Conservation (phyloP, 2,113 vertebrate genomes). For the Hemiprocne comata region DNA sequence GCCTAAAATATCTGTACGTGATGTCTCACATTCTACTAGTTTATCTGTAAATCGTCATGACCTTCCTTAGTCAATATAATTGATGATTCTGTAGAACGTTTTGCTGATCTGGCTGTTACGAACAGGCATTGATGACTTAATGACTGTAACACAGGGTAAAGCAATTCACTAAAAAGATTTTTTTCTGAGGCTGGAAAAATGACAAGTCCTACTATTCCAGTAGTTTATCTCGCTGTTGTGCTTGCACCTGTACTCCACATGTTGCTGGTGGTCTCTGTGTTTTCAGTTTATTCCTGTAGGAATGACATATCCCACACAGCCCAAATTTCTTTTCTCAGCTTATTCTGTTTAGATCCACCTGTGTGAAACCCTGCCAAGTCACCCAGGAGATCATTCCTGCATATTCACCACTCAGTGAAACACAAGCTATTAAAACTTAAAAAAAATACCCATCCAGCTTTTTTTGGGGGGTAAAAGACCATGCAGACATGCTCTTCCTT, state of each 20-base stretch:
- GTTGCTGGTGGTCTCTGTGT: not conserved
- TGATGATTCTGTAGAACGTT: not conserved
- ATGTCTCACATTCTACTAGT: not conserved
- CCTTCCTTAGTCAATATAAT: not conserved
- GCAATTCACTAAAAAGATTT: not conserved
- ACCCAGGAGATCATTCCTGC: not conserved
- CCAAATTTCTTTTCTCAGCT: not conserved
- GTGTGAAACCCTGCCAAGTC: not conserved
- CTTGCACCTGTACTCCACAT: not conserved
- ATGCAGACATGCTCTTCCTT: not conserved
- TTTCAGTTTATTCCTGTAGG: not conserved
- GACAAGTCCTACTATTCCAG: not conserved
- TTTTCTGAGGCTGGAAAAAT: not conserved
- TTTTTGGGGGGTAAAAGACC: not conserved
- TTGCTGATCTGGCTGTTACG: not conserved
- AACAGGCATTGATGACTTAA: conserved; percentile 13
- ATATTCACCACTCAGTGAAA: not conserved
- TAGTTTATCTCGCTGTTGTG: not conserved
- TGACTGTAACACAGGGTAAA: not conserved
- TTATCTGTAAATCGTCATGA: not conserved
- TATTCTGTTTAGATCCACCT: not conserved
- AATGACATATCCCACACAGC: not conserved
- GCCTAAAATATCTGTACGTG: not conserved
- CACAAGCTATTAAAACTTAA: not conserved
- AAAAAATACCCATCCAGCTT: not conserved